These are phyloP conservation scores for Polydrusus tereticollis DNA, from an alignment of 2,888 invertebrate genomes.

Conservation along the genomic window DNA sequence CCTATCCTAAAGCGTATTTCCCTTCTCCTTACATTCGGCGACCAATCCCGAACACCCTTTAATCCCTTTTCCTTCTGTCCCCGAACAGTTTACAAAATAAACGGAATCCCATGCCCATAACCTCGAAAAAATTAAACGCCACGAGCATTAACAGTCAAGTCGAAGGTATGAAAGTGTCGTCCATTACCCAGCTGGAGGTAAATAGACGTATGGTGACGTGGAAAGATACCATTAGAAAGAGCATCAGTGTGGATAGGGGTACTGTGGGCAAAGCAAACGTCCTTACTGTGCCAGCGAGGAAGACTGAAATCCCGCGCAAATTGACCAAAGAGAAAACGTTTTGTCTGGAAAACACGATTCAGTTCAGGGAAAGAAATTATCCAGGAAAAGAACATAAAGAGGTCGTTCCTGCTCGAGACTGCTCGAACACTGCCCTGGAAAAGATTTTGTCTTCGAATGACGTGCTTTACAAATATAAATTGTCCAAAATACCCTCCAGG, in stretches of 20 bases:
- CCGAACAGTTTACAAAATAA: slow-evolving; percentile 55
- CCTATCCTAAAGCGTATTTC: slow-evolving; percentile 44
- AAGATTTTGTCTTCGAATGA: slow-evolving; percentile 49
- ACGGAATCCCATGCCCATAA: slow-evolving; percentile 51
- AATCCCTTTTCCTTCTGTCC: slow-evolving; percentile 59
- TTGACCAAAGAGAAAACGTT: slow-evolving; percentile 1
- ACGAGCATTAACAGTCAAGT: slow-evolving; percentile 61
- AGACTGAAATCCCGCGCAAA: not conserved
- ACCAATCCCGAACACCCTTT: not conserved
- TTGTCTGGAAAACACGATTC: not conserved
- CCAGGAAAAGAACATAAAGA: not conserved
- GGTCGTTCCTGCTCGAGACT: not conserved
- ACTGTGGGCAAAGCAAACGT: too few species aligned
- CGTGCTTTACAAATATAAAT: slow-evolving; percentile 32
- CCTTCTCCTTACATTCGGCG: slow-evolving; percentile 59
- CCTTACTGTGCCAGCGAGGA: too few species aligned
- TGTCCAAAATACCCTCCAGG: slow-evolving; percentile 23
- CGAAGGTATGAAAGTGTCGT: slow-evolving; percentile 62
- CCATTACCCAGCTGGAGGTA: slow-evolving; percentile 44
- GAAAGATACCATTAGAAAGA: slow-evolving; percentile 55
- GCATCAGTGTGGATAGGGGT: not conserved
- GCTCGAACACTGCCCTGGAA: slow-evolving; percentile 9
- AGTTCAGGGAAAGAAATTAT: not conserved
- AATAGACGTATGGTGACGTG: slow-evolving; percentile 59
- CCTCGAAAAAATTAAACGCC: slow-evolving; percentile 63